phyloP scores from a whole-genome alignment of 2,113 vertebrate species.

The Origma solitaria region DNA sequence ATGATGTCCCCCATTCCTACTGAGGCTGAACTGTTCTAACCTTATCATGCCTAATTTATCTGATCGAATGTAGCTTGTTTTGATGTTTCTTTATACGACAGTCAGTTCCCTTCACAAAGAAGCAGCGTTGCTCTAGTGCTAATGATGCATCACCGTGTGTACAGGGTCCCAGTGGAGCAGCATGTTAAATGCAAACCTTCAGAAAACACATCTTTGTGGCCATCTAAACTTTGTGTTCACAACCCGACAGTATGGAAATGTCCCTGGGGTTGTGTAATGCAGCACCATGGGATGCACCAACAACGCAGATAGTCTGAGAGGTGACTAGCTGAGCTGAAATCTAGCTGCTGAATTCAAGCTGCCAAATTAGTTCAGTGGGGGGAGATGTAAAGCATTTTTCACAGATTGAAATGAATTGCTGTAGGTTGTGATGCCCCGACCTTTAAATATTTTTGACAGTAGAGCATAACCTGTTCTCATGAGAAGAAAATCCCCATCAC shows the following conservation, averaged over 20 bases:
- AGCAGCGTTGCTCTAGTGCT: background rate
- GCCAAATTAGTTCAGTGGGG: background rate
- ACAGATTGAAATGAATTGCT: background rate
- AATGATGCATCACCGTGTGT: background rate
- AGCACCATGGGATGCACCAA: background rate
- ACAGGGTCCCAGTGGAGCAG: background rate
- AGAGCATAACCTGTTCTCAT: background rate
- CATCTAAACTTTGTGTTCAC: background rate
- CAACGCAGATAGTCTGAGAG: background rate
- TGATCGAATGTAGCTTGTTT: background rate
- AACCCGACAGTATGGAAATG: background rate
- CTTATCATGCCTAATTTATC: background rate
- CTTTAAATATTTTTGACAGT: conserved; percentile 30
- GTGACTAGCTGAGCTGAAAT: background rate
- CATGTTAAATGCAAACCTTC: background rate
- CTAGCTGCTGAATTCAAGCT: background rate
- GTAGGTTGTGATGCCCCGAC: background rate
- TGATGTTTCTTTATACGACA: background rate
- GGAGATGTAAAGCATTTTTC: background rate
- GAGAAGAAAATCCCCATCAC: conserved; percentile 14
- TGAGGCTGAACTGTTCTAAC: background rate
- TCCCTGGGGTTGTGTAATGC: background rate
- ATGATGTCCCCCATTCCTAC: background rate
- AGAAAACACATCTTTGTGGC: background rate
- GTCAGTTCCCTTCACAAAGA: background rate